Evolutionary conservation across 2,888 invertebrate species (phyloP), one percentile per base, ranked within the genome.

Genomic region (Gastracanthus pulcherrimus): DNA sequence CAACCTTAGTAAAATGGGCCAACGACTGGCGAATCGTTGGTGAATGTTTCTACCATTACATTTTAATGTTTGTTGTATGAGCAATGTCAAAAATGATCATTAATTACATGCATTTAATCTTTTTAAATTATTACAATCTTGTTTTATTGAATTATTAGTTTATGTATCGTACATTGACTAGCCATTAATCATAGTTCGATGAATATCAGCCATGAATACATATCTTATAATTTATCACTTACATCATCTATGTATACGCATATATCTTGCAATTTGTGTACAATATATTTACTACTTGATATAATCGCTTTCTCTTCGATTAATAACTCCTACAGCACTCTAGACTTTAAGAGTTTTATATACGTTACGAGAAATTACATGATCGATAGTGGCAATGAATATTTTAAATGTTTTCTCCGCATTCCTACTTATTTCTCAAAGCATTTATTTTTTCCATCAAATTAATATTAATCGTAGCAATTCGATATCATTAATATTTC

Each of bases 221-320:
- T 23, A 70, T 70, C 70, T 70, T 11, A 16, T 11, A 55, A 70
- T 70, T 70, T 70, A 70, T 70, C 55, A 70, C 36, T 70, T 29
- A 55, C 31, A 36, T 51, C 51, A 70, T 55, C 55, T 51, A 55
- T 36, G 31, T 51, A 55, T 31, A 23, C 19, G 55, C 23, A 23
- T n/a, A 11, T 13, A 36, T 31, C 36, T 36, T 2, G 55, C 13
- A 70, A 13, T 26, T 55, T 55, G 51, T 70, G 19, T 5, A 23
- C 11, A 11, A 9, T 55, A 26, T 31, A 55, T 51, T 55, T 23
- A 70, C 23, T 5, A 36, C 16, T 48, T 26, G 36, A 55, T 55
- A 38, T 13, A 36, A 70, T 70, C 55, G 16, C 36, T 19, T 23
- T 55, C 36, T 36, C 51, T 19, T 70, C 48, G 13, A 70, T 34